phyloP scores from a whole-genome alignment of 2,888 invertebrate genomes.

The Sinhomidia bicolor region DNA sequence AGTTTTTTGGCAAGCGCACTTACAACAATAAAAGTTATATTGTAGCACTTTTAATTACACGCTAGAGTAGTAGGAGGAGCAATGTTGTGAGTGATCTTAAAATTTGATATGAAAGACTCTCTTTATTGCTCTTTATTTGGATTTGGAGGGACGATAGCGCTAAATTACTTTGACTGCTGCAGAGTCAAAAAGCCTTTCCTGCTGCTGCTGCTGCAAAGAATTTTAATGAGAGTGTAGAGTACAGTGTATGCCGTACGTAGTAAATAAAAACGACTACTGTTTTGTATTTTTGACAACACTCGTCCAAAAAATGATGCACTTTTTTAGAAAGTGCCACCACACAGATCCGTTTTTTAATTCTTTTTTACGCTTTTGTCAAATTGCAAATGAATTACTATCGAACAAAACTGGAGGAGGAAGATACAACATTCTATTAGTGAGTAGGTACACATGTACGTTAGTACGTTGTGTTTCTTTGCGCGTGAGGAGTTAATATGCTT shows the following conservation, averaged over 20 bases:
- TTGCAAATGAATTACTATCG: background rate
- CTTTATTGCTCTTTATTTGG: constrained; percentile 2
- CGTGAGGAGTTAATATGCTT: no score
- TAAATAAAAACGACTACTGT: no score
- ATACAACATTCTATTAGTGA: no score
- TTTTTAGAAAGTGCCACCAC: constrained; percentile 46
- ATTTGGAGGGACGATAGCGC: no score
- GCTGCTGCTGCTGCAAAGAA: no score
- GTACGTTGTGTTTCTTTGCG: no score
- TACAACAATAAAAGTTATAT: no score
- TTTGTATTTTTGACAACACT: constrained; percentile 3
- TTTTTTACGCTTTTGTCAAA: background rate
- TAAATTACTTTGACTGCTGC: no score
- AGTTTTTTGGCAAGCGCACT: constrained; percentile 45
- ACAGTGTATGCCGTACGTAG: no score
- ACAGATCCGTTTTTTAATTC: constrained; percentile 18
- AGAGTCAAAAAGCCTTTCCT: no score
- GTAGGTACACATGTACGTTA: no score
- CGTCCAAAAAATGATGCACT: background rate
- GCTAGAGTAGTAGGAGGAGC: background rate
- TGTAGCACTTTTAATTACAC: constrained; percentile 19
- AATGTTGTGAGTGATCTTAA: background rate
- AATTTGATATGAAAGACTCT: constrained; percentile 20
- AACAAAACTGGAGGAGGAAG: background rate
- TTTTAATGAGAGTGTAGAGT: no score